A percentile compares a stretch with the other conserved stretches of the same genome.
These are phyloP conservation scores for mouse (Mus musculus) DNA, from an alignment of 2,113 vertebrate genomes.

Conservation along the genomic window GRCm39 chr2:153265501-153266000, in stretches of 20 bases:
- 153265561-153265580: constrained; percentile 38
- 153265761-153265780: not conserved
- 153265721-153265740: not conserved
- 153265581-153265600: not conserved
- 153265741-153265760: not conserved
- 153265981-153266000: fast-evolving
- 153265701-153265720: not conserved
- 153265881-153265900: not conserved
- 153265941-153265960: not conserved
- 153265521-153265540: not conserved
- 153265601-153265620: not conserved
- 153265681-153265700: not conserved
- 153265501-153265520: not conserved
- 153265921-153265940: not conserved
- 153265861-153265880: not conserved
- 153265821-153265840: not conserved
- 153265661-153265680: not conserved
- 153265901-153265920: not conserved
- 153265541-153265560: not conserved
- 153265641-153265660: not conserved
- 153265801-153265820: not conserved
- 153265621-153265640: not conserved
- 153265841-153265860: not conserved
- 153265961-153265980: not conserved
- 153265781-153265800: not conserved